Percentiles rank a stretch among this genome's conserved stretches.
Evolutionary conservation across 37 sponge, comb jelly and placozoan species (phyloP).

Genomic region (Tethya wilhelma): DNA sequence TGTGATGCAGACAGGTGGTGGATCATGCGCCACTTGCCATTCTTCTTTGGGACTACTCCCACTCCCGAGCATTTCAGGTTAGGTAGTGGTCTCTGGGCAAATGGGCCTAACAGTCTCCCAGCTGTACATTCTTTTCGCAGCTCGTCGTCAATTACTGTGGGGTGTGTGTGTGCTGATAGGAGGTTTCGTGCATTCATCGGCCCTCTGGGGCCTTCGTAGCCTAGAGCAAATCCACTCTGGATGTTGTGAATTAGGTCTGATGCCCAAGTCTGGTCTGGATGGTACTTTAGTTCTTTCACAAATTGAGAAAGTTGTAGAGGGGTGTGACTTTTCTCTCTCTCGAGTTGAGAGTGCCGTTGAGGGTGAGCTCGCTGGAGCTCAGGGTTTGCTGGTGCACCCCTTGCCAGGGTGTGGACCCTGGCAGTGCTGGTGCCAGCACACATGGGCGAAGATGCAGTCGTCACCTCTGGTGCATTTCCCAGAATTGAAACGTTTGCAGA

Average conservation of each 20-base stretch:
- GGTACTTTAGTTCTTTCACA: slow-evolving; percentile 22
- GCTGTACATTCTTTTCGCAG: slow-evolving; percentile 9
- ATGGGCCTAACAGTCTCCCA: slow-evolving; percentile 16
- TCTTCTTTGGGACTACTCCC: slow-evolving; percentile 46
- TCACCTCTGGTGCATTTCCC: slow-evolving; percentile 29
- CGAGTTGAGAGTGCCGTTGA: slow-evolving; percentile 19
- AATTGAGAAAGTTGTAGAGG: slow-evolving; percentile 26
- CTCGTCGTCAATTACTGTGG: slow-evolving; percentile 21
- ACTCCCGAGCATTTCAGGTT: slow-evolving; percentile 43
- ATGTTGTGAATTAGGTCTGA: slow-evolving; percentile 24
- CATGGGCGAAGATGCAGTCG: slow-evolving; percentile 29
- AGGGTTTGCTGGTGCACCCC: slow-evolving; percentile 15
- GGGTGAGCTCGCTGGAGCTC: slow-evolving; percentile 31
- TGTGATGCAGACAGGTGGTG: slow-evolving; percentile 54
- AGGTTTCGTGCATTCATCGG: slow-evolving; percentile 17
- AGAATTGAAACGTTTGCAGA: slow-evolving; percentile 27
- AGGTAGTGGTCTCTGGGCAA: slow-evolving; percentile 17
- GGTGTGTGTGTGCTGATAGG: slow-evolving; percentile 29
- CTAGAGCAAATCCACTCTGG: slow-evolving; percentile 7
- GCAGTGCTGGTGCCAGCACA: slow-evolving; percentile 36
- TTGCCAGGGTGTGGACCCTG: slow-evolving; percentile 30
- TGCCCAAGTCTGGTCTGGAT: slow-evolving; percentile 40
- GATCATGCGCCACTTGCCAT: slow-evolving; percentile 42
- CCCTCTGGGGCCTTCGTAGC: slow-evolving; percentile 23
- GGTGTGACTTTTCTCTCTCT: slow-evolving; percentile 22